Conservation (phyloP, 2,888 invertebrate genomes). For the Stenolophus ochropezus region DNA sequence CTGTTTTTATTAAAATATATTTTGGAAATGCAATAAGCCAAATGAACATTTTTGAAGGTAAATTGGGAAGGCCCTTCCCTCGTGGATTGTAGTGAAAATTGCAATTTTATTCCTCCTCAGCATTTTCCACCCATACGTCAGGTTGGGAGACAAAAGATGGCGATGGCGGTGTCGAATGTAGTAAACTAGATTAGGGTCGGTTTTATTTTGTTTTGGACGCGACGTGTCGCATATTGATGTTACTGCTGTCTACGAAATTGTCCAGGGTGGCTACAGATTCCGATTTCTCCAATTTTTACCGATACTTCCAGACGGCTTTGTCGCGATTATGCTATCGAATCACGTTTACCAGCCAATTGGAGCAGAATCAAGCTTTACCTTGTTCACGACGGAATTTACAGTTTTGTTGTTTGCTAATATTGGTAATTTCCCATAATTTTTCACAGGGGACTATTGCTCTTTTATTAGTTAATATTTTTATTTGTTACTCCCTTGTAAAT, state of each 20-base stretch:
- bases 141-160: conserved; percentile 50
- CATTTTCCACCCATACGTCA: conserved; percentile 55
- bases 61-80: too few species aligned
- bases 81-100: conserved; percentile 30
- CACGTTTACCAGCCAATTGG: conserved; percentile 52
- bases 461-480: not conserved
- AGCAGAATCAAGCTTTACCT: conserved; percentile 47
- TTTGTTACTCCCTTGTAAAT: too few species aligned
- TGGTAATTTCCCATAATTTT: conserved; percentile 9
- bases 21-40: too few species aligned
- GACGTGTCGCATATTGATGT: conserved; percentile 52
- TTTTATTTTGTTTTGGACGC: conserved; percentile 55
- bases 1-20: too few species aligned
- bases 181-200: conserved; percentile 57
- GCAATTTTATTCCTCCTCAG: not conserved
- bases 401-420: conserved; percentile 52
- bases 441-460: not conserved
- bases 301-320: conserved; percentile 44
- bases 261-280: conserved; percentile 23
- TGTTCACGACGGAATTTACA: conserved; percentile 40
- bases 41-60: too few species aligned
- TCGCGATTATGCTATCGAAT: conserved; percentile 54
- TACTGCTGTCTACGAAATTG: conserved; percentile 34
- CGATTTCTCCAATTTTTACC: conserved; percentile 51
- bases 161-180: conserved; percentile 51